phyloP scores from a whole-genome alignment of 2,888 invertebrate genomes.

The Aradus depressus region DNA sequence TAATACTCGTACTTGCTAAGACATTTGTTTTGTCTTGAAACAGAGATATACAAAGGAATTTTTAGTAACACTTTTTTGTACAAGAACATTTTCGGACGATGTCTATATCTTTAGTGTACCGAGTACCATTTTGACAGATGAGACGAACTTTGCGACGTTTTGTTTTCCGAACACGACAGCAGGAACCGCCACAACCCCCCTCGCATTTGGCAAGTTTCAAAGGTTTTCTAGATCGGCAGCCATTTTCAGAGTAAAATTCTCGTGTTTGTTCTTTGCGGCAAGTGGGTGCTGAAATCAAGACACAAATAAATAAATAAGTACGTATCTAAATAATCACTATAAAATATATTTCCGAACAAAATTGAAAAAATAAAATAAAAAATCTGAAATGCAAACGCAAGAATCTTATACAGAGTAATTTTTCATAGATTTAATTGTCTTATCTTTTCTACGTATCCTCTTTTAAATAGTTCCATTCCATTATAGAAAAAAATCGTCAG shows the following conservation, averaged over 20 bases:
- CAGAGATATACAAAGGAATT: slow-evolving; percentile 32
- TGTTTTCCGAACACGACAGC: slow-evolving; percentile 85
- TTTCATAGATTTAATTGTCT: no score
- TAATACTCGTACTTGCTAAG: slow-evolving; percentile 26
- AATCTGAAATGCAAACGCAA: no score
- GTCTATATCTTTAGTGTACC: slow-evolving; percentile 91
- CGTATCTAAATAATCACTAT: no score
- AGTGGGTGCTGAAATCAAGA: slow-evolving; percentile 49
- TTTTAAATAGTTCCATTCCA: no score
- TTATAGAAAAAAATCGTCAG: no score
- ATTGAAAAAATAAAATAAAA: no score
- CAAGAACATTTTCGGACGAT: slow-evolving; percentile 95
- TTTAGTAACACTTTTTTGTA: slow-evolving; percentile 74
- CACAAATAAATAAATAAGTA: slow-evolving; percentile 22
- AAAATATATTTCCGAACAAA: no score
- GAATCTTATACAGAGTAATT: no score
- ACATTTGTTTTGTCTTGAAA: slow-evolving; percentile 28
- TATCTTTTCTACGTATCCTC: no score
- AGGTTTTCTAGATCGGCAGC: slow-evolving; percentile 80
- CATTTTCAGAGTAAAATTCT: slow-evolving; percentile 81
- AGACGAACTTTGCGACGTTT: slow-evolving; percentile 89
- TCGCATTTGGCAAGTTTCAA: slow-evolving; percentile 81
- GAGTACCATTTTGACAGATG: slow-evolving; percentile 82
- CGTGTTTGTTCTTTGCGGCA: slow-evolving; percentile 83
- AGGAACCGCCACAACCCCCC: slow-evolving; percentile 61